phyloP scores from a whole-genome alignment of 2,888 invertebrate genomes.

The Sipha maydis region DNA sequence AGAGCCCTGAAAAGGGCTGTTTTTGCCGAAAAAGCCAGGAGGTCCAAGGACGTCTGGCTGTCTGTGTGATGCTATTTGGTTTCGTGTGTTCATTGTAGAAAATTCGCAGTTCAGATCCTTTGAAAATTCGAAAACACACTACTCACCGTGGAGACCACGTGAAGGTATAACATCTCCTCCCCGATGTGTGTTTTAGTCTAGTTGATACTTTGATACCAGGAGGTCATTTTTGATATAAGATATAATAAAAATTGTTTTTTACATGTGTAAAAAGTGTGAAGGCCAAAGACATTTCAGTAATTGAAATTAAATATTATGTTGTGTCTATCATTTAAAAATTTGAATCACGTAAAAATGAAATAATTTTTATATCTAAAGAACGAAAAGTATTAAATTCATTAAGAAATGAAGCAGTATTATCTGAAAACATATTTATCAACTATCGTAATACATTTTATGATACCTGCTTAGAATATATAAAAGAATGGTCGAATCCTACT shows the following conservation, averaged over 20 bases:
- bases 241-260: constrained; percentile 1
- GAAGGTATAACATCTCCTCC: too few relatives aligned
- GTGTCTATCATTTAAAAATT: background rate
- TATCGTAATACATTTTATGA: constrained; percentile 7
- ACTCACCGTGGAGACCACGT: too few relatives aligned
- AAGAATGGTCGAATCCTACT: constrained; percentile 18
- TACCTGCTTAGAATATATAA: background rate
- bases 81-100: too few relatives aligned
- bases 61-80: too few relatives aligned
- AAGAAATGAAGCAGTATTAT: background rate
- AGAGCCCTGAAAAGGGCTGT: too few relatives aligned
- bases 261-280: background rate
- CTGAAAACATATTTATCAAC: background rate
- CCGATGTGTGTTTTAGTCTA: too few relatives aligned
- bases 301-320: constrained; percentile 5
- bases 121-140: too few relatives aligned
- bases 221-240: background rate
- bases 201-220: too few relatives aligned
- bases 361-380: background rate
- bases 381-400: constrained; percentile 6
- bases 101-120: too few relatives aligned
- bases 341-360: constrained; percentile 16
- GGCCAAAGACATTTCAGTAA: background rate
- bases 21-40: too few relatives aligned
- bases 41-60: too few relatives aligned